These are phyloP conservation scores for Pimephales promelas DNA, from an alignment of 2,113 vertebrate species.

Conservation along the genomic window DNA sequence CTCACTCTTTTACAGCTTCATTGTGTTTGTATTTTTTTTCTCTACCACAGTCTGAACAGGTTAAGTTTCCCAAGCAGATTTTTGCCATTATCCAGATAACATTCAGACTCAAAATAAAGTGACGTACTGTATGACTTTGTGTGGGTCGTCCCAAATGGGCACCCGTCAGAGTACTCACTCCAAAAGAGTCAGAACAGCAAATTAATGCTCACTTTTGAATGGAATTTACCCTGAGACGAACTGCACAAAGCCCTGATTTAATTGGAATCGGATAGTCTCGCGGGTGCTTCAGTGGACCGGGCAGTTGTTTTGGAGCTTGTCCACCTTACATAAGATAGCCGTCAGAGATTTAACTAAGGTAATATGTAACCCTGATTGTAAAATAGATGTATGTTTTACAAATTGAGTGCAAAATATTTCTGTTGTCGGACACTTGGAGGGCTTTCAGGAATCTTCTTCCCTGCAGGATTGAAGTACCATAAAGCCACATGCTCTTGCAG, in stretches of 20 bases:
- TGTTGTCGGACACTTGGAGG: slow-evolving; percentile 4
- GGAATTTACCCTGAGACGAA: slow-evolving; percentile 29
- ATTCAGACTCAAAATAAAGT: not conserved
- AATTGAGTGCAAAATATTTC: slow-evolving; percentile 35
- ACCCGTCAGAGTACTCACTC: not conserved
- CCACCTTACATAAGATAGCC: slow-evolving; percentile 24
- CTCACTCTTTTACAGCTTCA: too few species aligned
- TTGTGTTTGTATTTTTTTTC: too few species aligned
- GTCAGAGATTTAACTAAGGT: slow-evolving; percentile 22
- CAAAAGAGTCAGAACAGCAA: not conserved
- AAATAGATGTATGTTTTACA: not conserved
- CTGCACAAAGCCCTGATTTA: slow-evolving; percentile 48
- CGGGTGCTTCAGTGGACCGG: slow-evolving; percentile 45
- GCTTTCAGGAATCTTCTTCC: slow-evolving; percentile 13
- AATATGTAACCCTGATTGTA: slow-evolving; percentile 22
- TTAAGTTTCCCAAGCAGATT: too few species aligned
- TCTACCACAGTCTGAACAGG: too few species aligned
- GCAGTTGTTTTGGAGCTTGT: slow-evolving; percentile 40
- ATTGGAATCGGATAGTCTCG: slow-evolving; percentile 54
- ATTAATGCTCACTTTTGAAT: not conserved
- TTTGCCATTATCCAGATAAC: too few species aligned
- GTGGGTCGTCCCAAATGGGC: not conserved
- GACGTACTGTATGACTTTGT: not conserved
- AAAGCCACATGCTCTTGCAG: slow-evolving; percentile 15
- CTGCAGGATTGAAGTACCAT: slow-evolving; percentile 31